Base-by-base conservation (phyloP, 2,888 invertebrate genomes). In the Polymixis flavicincta region DNA sequence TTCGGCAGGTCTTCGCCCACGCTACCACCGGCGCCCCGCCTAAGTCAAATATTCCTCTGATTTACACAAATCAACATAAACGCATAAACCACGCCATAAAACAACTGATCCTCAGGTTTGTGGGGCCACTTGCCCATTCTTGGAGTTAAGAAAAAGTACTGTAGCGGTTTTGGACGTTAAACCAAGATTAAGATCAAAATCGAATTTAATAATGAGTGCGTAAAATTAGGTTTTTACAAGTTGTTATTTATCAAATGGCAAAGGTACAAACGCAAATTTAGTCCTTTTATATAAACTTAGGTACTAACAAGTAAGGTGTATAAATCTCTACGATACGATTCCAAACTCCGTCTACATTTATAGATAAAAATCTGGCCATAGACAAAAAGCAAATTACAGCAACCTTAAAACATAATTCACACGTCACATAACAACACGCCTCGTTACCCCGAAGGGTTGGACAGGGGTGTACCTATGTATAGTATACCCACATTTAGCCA, bases 1-100 rank as follows among this genome's bases (percentile, higher is more conserved):
- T 85, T 28, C 73, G 17, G 50, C 55, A 67, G 81, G 50, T 78
- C 86, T 67, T 86, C 92, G 89, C 92, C 92, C 88, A 92, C 91
- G 63, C 59, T n/a, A 45, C 17, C 86, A 84, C 88, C 85, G 84
- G 82, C 83, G 85, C 85, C 85, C 78, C 73, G 86, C 84, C 88
- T 83, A 76, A 77, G 68, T 80, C 85, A 78, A 84, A 76, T 87
- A 86, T 84, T 78, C 84, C 75, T 78, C 28, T 61, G 78, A 87
- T 87, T 87, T 78, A 74, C 87, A 85, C 87, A 85, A 84, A 84
- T 78, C 84, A 76, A 77, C 83, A 85, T 85, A 82, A 87, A 74
- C 75, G 79, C 68, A 81, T 81, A 83, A 83, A 81, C 48, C 52
- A 45, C 71, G 67, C 72, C 64, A 71, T 74, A 74, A 80, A 75